Base-by-base conservation (phyloP, 2,797 vertebrate genomes). In the Acipenser transmontanus region DNA sequence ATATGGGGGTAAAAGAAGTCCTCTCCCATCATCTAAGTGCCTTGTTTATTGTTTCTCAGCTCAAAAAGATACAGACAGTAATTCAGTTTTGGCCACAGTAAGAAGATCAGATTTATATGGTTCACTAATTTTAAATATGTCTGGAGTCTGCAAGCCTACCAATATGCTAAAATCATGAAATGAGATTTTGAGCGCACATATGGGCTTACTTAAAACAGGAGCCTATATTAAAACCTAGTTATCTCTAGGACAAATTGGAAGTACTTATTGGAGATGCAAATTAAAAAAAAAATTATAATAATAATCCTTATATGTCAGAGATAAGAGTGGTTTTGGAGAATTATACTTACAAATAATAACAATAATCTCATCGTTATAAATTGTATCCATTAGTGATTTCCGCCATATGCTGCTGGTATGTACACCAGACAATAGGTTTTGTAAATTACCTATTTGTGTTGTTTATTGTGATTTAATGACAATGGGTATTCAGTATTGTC, bases 71-170 rank as follows among this genome's bases (percentile, higher is more conserved):
- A 14, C 57, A 68, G 66, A 66, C 71, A 68, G 72, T 63, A 78
- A 78, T 74, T 74, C 71, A 74, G 62, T 10, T 13, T 66, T 34
- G 34, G 4, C 68, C 47, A 59, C 60, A 68, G 62, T 78, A 82
- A 85, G 77, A 64, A 77, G 82, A 85, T 85, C 84, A 82, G 71
- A 66, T 63, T 71, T 65, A 63, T 63, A 63, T 72, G 76, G 65
- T 60, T 71, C 71, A 69, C 74, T 79, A 6, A 72, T 80, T 79
- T 73, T 17, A 76, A 76, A 78, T 81, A 68, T 77, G 76, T 80
- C 74, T 75, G 56, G 67, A 59, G 62, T 47, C 49, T 34, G 66
- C 62, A 72, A 70, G 75, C 51, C 72, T 74, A 69, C 71, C 9
- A 67, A 10, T 14, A 11, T 75, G 66, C 57, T 57, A 57, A 68